These are phyloP conservation scores for Danio kyathit DNA, from an alignment of 2,797 vertebrate genomes.

Conservation along the genomic window DNA sequence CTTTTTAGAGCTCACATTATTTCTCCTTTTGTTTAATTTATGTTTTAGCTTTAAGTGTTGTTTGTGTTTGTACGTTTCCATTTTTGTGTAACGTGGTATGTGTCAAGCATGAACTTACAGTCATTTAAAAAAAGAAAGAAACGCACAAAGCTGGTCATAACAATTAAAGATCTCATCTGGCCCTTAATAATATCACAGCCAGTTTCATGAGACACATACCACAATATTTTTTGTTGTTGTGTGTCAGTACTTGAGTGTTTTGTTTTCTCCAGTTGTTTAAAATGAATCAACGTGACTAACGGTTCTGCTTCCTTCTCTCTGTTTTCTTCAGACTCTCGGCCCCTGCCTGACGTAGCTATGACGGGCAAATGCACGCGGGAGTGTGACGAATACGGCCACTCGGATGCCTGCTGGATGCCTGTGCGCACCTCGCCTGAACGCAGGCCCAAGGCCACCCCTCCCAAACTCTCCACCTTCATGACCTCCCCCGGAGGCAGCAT, in stretches of 20 bases:
- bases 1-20: slow-evolving; percentile 74
- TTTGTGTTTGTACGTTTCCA: slow-evolving; percentile 65
- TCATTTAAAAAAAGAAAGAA: background rate
- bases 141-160: slow-evolving; percentile 47
- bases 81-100: slow-evolving; percentile 74
- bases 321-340: slow-evolving; percentile 89
- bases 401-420: slow-evolving; percentile 99
- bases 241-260: slow-evolving; percentile 34
- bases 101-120: slow-evolving; percentile 73
- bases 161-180: background rate
- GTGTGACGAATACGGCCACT: slow-evolving; percentile 98
- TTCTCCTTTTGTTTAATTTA: slow-evolving; percentile 47
- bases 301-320: slow-evolving; percentile 51
- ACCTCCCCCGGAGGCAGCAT: slow-evolving; percentile 79
- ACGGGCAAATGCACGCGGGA: slow-evolving; percentile 98
- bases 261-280: slow-evolving; percentile 47
- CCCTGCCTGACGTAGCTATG: slow-evolving; percentile 99
- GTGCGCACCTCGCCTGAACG: slow-evolving; percentile 97
- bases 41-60: slow-evolving; percentile 64
- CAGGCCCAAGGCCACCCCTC: slow-evolving; percentile 94
- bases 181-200: background rate
- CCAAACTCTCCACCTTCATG: slow-evolving; percentile 99
- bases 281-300: slow-evolving; percentile 37
- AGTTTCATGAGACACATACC: slow-evolving; percentile 70
- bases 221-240: slow-evolving; percentile 53